phyloP scores from a whole-genome alignment of 2,113 vertebrate genomes.

The Elephas maximus region DNA sequence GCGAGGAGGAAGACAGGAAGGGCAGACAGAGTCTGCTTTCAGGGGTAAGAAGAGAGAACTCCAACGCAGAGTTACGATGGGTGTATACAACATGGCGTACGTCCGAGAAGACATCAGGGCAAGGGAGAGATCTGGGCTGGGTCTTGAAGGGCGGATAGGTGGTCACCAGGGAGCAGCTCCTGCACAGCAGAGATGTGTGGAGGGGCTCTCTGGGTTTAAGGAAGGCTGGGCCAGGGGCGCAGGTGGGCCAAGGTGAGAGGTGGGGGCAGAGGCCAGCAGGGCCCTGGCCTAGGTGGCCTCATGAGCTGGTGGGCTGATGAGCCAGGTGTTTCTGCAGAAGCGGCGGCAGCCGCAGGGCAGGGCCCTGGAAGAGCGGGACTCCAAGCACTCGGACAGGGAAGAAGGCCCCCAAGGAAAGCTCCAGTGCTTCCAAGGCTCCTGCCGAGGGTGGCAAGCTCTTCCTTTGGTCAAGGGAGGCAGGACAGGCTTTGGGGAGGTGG shows the following conservation, averaged over 20 bases:
- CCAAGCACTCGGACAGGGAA: background rate
- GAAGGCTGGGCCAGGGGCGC: background rate
- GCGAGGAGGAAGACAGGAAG: background rate
- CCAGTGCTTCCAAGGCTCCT: background rate
- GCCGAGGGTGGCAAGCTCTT: background rate
- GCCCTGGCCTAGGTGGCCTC: background rate
- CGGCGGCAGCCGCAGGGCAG: rapidly evolving
- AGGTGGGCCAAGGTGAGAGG: no score
- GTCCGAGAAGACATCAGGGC: background rate
- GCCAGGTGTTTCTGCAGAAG: background rate
- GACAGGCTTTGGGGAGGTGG: background rate
- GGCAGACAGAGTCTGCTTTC: background rate
- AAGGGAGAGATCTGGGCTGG: rapidly evolving
- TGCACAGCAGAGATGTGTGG: background rate
- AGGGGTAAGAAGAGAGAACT: background rate
- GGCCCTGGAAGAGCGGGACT: background rate
- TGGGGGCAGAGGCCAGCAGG: background rate
- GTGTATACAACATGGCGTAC: rapidly evolving
- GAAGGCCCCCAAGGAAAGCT: background rate
- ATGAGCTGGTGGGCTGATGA: background rate
- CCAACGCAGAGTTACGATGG: background rate
- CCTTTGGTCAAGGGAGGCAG: background rate
- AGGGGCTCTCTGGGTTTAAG: rapidly evolving
- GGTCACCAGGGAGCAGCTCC: background rate
- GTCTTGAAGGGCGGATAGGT: background rate